phyloP scores from a whole-genome alignment of 2,113 vertebrate species.

The Labeo catla region DNA sequence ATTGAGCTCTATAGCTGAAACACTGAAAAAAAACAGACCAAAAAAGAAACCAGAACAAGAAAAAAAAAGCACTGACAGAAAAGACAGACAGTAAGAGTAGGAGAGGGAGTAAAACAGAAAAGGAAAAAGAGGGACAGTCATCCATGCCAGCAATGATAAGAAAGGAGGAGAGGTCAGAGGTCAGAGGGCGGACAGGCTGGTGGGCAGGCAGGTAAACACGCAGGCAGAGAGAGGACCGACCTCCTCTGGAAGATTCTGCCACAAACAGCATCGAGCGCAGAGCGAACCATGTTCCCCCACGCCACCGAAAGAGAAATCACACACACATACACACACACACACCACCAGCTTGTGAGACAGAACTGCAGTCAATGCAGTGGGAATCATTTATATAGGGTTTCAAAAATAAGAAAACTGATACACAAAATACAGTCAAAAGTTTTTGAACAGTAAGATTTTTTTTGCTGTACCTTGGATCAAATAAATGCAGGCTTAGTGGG shows the following conservation, averaged over 20 bases:
- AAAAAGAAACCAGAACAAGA: not conserved
- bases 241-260: constrained; percentile 82
- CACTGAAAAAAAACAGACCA: not conserved
- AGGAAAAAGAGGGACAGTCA: constrained; percentile 1
- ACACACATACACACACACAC: constrained; percentile 63
- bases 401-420: not conserved
- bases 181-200: not conserved
- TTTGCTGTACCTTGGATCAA: too few relatives aligned
- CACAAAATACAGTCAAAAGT: too few relatives aligned
- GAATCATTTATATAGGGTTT: not conserved
- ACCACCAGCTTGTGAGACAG: constrained; percentile 49
- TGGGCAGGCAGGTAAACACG: constrained; percentile 70
- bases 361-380: constrained; percentile 38
- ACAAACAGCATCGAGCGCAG: constrained; percentile 74
- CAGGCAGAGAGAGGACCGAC: constrained; percentile 79
- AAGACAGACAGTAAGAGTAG: constrained; percentile 13
- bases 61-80: not conserved
- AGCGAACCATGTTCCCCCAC: constrained; percentile 73
- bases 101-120: not conserved
- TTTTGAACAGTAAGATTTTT: too few relatives aligned
- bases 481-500: too few relatives aligned
- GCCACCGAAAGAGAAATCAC: constrained; percentile 67
- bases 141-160: constrained; percentile 68
- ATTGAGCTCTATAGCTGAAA: not conserved
- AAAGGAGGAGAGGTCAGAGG: constrained; percentile 39